A percentile compares a stretch with the other conserved stretches of the same genome.
These are phyloP conservation scores for Brachystomella parvula DNA, from an alignment of 1,140 invertebrate species.

Conservation along the genomic window DNA sequence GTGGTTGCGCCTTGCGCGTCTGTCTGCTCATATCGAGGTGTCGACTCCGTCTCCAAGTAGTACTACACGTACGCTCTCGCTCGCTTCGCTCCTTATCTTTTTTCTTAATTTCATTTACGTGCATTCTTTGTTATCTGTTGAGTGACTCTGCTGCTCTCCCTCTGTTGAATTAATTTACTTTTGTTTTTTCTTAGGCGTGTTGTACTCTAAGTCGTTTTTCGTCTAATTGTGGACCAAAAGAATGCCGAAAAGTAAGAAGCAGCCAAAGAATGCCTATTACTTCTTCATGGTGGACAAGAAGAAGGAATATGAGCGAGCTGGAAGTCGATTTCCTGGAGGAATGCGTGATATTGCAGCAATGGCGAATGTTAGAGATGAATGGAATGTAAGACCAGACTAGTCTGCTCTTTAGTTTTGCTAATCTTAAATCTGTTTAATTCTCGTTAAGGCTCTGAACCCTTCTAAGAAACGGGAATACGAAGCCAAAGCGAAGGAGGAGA, in stretches of 20 bases:
- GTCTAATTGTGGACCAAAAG: background rate
- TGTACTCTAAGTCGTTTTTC: background rate
- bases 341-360: constrained; percentile 26
- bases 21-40: too few species aligned
- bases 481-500: constrained; percentile 28
- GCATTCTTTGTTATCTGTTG: background rate
- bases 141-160: background rate
- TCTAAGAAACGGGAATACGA: constrained; percentile 30
- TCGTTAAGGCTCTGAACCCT: constrained; percentile 25
- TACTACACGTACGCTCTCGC: too few species aligned
- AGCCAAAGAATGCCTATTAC: constrained; percentile 29
- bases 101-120: too few species aligned
- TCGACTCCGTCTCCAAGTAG: too few species aligned
- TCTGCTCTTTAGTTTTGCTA: constrained; percentile 2
- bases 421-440: constrained; percentile 8
- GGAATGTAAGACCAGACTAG: constrained; percentile 26
- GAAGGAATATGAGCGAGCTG: constrained; percentile 24
- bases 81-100: too few species aligned
- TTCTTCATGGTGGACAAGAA: constrained; percentile 36
- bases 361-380: constrained; percentile 17
- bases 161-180: background rate
- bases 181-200: background rate
- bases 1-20: too few species aligned
- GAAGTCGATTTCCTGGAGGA: constrained; percentile 28
- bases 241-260: constrained; percentile 37